phyloP scores from a whole-genome alignment of 2,888 invertebrate species.

The Micoletzkya japonica region DNA sequence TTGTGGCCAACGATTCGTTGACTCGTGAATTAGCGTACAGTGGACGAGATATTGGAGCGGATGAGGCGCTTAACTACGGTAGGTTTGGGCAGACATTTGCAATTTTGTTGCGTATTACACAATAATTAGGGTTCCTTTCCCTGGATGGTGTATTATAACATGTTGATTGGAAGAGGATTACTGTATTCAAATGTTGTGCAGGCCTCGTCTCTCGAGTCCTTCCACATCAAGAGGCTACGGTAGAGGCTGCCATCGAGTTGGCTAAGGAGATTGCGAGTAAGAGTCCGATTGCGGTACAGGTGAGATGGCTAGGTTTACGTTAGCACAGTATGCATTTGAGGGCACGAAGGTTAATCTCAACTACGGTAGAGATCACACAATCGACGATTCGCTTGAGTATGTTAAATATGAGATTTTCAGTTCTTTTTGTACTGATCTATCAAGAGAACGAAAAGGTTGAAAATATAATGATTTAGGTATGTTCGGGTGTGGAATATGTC shows the following conservation, averaged over 20 bases:
- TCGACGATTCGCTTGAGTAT: slow-evolving; percentile 84
- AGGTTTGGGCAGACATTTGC: not conserved
- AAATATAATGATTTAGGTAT: slow-evolving; percentile 6
- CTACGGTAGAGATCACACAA: slow-evolving; percentile 85
- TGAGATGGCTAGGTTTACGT: not conserved
- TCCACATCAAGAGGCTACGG: slow-evolving; percentile 28
- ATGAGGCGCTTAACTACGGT: slow-evolving; percentile 51
- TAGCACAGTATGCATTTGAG: slow-evolving; percentile 1
- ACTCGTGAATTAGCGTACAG: slow-evolving; percentile 86
- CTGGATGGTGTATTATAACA: not conserved
- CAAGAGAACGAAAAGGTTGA: not conserved
- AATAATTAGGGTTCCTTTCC: not conserved
- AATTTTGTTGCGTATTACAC: not conserved
- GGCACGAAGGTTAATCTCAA: slow-evolving; percentile 80
- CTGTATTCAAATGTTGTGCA: slow-evolving; percentile 64
- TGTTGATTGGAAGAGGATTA: not conserved
- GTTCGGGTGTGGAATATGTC: slow-evolving; percentile 74
- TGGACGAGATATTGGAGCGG: slow-evolving; percentile 78
- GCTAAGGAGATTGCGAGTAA: slow-evolving; percentile 82
- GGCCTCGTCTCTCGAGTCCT: slow-evolving; percentile 36
- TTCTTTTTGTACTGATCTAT: not conserved
- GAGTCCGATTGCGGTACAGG: slow-evolving; percentile 91
- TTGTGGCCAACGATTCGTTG: slow-evolving; percentile 83
- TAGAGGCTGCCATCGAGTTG: slow-evolving; percentile 66
- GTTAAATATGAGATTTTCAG: slow-evolving; percentile 71